Conservation (phyloP, 2,888 invertebrate species). For the Callosobruchus maculatus region DNA sequence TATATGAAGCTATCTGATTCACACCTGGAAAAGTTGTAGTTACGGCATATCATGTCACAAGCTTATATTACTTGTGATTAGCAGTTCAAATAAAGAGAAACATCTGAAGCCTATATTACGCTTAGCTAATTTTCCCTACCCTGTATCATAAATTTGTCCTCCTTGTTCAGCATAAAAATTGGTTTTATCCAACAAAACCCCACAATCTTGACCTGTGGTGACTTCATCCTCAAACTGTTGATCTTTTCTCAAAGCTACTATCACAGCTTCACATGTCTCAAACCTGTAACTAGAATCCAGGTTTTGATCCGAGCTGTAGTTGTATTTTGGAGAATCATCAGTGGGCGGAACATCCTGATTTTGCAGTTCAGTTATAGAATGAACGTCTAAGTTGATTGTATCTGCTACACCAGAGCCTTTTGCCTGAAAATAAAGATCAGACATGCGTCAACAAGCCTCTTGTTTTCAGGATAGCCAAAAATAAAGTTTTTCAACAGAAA, state of each 20-base stretch:
- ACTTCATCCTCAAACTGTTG: constrained; percentile 77
- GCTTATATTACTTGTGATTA: no score
- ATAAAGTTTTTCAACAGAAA: no score
- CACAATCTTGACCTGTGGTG: constrained; percentile 82
- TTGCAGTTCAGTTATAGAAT: constrained; percentile 90
- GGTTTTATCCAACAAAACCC: constrained; percentile 85
- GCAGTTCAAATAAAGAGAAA: no score
- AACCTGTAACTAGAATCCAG: constrained; percentile 75
- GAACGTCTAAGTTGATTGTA: constrained; percentile 87
- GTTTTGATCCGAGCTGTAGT: constrained; percentile 66
- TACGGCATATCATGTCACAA: background rate
- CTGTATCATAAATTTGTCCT: constrained; percentile 96
- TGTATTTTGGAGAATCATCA: constrained; percentile 89
- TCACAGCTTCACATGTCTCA: constrained; percentile 65
- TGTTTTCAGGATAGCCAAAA: no score
- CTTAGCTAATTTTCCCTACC: constrained; percentile 41
- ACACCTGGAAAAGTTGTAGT: background rate
- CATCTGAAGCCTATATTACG: background rate
- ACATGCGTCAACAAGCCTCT: no score
- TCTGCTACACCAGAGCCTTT: constrained; percentile 78
- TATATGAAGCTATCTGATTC: no score
- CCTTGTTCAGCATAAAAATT: constrained; percentile 99
- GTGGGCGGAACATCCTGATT: constrained; percentile 72
- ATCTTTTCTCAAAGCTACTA: constrained; percentile 72
- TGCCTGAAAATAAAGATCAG: constrained; percentile 48